A percentile compares a stretch with the other conserved stretches of the same genome.
Evolutionary conservation across 2,113 vertebrate genomes (phyloP).

Genomic region (Beaufortia kweichowensis): DNA sequence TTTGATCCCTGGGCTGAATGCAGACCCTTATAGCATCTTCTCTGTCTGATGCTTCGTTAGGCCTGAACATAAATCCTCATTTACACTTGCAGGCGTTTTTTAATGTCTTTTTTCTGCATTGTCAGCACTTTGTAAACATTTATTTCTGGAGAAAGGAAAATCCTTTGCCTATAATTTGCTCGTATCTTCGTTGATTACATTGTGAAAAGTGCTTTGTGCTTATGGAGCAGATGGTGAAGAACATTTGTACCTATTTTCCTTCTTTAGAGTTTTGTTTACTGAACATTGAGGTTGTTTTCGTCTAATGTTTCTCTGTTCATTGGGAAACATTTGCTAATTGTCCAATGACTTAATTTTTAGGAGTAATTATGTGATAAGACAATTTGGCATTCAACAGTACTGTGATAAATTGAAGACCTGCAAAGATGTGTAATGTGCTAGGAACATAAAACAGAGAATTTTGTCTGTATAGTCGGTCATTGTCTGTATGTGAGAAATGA

Average conservation of each 20-base stretch:
- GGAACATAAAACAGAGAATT: too few relatives aligned
- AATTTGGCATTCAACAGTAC: too few relatives aligned
- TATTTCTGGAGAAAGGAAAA: background rate
- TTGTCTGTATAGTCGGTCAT: too few relatives aligned
- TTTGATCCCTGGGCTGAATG: slow-evolving; percentile 5
- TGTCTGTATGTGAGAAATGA: background rate
- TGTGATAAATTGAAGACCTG: too few relatives aligned
- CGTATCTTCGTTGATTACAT: background rate
- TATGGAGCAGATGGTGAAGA: slow-evolving; percentile 1
- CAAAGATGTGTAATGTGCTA: too few relatives aligned
- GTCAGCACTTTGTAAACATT: background rate
- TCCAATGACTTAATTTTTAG: slow-evolving; percentile 13
- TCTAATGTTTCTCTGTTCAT: slow-evolving; percentile 2
- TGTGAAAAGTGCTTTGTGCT: background rate
- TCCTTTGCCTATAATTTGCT: background rate
- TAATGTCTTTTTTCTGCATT: background rate
- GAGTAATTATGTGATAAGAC: background rate
- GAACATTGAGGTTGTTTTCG: slow-evolving; percentile 4
- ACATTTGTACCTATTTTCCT: background rate
- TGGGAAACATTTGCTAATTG: background rate
- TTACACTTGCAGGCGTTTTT: background rate
- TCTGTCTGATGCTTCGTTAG: background rate
- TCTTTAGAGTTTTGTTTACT: background rate
- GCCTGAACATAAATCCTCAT: background rate
- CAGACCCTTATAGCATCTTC: background rate